A percentile compares a stretch with the other conserved stretches of the same genome.
Evolutionary conservation across 2,797 vertebrate species (phyloP).

Genomic region (Apogon talboti): DNA sequence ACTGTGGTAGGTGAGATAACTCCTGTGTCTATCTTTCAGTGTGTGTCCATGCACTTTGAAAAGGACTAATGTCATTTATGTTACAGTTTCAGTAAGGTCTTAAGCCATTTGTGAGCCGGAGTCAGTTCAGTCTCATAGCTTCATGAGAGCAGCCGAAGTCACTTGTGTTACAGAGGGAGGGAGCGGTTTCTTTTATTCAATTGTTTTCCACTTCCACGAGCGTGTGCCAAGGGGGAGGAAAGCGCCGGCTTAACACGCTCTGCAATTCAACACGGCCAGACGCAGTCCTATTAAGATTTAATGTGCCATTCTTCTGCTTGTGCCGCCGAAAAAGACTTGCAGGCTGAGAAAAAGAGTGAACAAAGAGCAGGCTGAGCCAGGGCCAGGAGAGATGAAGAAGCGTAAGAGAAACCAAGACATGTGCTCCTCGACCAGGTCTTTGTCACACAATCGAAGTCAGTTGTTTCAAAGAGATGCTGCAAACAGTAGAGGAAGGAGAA

Average conservation of each 20-base stretch:
- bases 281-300: constrained; percentile 89
- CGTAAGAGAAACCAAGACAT: constrained; percentile 63
- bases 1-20: constrained; percentile 57
- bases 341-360: constrained; percentile 77
- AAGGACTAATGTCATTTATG: constrained; percentile 60
- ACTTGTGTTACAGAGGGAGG: constrained; percentile 76
- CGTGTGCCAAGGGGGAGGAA: constrained; percentile 83
- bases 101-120: constrained; percentile 64
- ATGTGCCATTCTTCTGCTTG: constrained; percentile 86
- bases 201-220: constrained; percentile 85
- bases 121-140: constrained; percentile 71
- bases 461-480: constrained; percentile 56
- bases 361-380: constrained; percentile 78
- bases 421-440: constrained; percentile 56
- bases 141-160: constrained; percentile 74
- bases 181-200: constrained; percentile 84
- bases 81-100: constrained; percentile 57
- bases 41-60: constrained; percentile 39
- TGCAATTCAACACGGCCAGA: constrained; percentile 86
- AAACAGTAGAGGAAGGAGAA: constrained; percentile 27
- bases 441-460: constrained; percentile 58
- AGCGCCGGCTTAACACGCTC: constrained; percentile 84
- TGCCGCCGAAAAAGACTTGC: constrained; percentile 81
- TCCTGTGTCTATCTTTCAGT: constrained; percentile 33
- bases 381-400: constrained; percentile 69